phyloP scores from a whole-genome alignment of 2,113 vertebrate genomes.

The Heterocephalus glaber region DNA sequence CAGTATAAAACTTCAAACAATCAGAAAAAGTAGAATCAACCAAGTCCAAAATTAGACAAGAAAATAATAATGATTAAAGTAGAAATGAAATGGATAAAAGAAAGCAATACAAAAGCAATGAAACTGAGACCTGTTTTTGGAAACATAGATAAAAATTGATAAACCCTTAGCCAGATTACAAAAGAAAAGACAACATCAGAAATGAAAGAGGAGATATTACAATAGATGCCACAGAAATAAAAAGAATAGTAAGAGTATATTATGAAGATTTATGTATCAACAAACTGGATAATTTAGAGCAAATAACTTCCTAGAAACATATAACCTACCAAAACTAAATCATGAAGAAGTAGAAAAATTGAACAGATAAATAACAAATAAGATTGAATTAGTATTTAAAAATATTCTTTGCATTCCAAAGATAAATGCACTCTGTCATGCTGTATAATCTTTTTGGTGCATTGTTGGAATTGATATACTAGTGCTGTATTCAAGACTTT shows the following conservation, averaged over 20 bases:
- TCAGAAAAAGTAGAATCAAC: neutral
- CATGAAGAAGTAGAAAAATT: neutral
- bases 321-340: neutral
- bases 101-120: neutral
- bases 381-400: neutral
- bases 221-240: neutral
- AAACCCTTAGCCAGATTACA: neutral
- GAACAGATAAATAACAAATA: neutral
- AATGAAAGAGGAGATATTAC: neutral
- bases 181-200: neutral
- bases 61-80: neutral
- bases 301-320: neutral
- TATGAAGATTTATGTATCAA: neutral
- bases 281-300: neutral
- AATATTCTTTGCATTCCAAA: neutral
- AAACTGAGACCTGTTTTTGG: neutral
- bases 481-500: neutral
- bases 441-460: neutral
- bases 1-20: neutral
- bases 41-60: neutral
- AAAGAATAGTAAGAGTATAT: neutral
- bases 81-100: neutral
- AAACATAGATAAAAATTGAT: neutral
- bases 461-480: neutral
- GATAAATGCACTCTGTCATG: neutral